Base-by-base conservation (phyloP, 2,797 vertebrate species). In the Syndactyla subalaris region DNA sequence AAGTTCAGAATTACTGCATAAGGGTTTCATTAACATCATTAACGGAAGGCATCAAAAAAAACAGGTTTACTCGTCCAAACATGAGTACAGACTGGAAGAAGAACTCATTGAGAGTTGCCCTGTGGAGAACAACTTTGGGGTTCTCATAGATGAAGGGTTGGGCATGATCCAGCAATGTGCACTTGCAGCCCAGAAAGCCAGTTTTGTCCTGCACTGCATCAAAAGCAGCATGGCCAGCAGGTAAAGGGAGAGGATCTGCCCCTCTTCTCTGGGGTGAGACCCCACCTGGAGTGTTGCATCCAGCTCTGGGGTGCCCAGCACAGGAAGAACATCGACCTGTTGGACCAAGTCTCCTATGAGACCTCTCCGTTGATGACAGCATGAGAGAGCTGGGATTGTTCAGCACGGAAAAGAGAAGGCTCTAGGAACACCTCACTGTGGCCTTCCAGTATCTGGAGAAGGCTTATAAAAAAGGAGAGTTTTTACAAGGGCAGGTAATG, bases 141-240 rank as follows among this genome's bases (percentile, higher is more conserved):
- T 26, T 6, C 21, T 1, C 0, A 5, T 51, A 45, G 8, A 1
- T 30, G 23, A 46, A 5, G 70, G 29, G 5, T 23, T 51, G 43
- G 18, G n/a, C 29, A 18, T 22, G 27, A 66, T 5, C 17, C 8
- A 12, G 3, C 19, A 38, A 5, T n/a, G 22, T 14, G 10, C 2
- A 2, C 4, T 5, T 2, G 2, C 29, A 67, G 3, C 12, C 19
- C 48, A 49, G 41, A 75, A 2, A 55, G 36, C 2, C 71, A 82
- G 1, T 0, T 0, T 0, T 36, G 5, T 14, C 27, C 23, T 43
- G 41, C 22, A 36, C 32, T 76, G 27, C 43, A 76, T 6, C 63
- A 58, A 63, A 10, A 54, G n/a, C 46, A 61, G 9, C 0, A 2
- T 11, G 49, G 32, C 26, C 63, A 82, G 36, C 48, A 75, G 78